Percentiles rank a stretch among this genome's conserved stretches.
Conservation (phyloP, 2,113 vertebrate species). For the Vanacampus margaritifer region DNA sequence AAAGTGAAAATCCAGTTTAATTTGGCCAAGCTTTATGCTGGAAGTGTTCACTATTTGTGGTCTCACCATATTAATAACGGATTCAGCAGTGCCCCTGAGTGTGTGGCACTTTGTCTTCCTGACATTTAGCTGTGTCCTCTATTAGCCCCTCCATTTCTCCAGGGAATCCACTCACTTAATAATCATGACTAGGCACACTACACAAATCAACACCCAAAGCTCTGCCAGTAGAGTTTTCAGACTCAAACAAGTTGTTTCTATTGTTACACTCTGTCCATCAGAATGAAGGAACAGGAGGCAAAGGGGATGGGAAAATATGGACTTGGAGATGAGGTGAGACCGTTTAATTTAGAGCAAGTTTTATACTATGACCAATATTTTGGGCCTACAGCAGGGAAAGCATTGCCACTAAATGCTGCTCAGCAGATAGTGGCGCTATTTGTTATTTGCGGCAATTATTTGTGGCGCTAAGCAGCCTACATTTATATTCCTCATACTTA, state of each 20-base stretch:
- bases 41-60: background rate
- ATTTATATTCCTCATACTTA: background rate
- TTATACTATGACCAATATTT: background rate
- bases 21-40: background rate
- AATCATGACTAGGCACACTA: conserved; percentile 4
- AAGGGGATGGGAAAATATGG: background rate
- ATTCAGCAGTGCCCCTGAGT: conserved; percentile 2
- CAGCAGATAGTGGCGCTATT: background rate
- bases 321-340: background rate
- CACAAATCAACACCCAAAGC: conserved; percentile 5
- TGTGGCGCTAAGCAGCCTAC: too few relatives aligned
- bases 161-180: conserved; percentile 8
- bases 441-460: too few relatives aligned
- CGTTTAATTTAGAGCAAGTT: background rate
- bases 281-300: background rate
- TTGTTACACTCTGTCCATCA: background rate
- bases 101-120: conserved; percentile 18
- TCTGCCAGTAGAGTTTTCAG: background rate
- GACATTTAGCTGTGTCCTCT: conserved; percentile 13
- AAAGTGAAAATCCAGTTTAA: background rate
- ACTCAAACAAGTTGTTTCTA: conserved; percentile 1
- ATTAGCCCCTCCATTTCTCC: background rate
- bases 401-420: background rate
- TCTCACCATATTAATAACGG: background rate
- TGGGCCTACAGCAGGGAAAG: background rate